Base-by-base conservation (phyloP, 2,797 vertebrate species). In the Stomatorhinus walkeri region DNA sequence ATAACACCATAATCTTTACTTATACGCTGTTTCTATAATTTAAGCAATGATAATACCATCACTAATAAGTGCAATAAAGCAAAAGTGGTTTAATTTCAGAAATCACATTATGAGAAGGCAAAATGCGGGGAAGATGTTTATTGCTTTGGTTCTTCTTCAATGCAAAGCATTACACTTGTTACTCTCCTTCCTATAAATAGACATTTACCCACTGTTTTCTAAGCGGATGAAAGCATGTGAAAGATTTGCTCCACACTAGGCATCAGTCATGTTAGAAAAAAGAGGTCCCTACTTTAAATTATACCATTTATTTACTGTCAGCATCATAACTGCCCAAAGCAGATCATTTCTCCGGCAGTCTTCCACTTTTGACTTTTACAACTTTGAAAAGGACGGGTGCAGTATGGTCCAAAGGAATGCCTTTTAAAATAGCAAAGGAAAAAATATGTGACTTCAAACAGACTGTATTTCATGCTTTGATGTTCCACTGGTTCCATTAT, bases 391-490 rank as follows among this genome's bases (percentile, higher is more conserved):
- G 88, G 51, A 91, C 87, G 81, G 90, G 19, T 59, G 87, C 87
- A 84, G 22, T 14, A 88, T 89, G 91, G 90, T 85, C 85, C 86
- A 87, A 87, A 89, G 83, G 28, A 90, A 88, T 32, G 64, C n/a
- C 89, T 90, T 56, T 89, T 92, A 88, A 89, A 91, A 91, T 88
- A 90, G 88, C 87, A 90, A 88, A 90, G 46, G 22, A n/a, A 72
- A 68, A 36, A 52, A 76, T 61, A 32, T 3, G 85, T 61, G 87
- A 92, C 91, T 93, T 94, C 92, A 93, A 93, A 94, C 89, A 91
- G 90, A 91, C 90, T 91, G 87, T 46, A 46, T 89, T 90, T 90
- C 89, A 72, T 48, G 83, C 92, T 94, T 94, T 95, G 93, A 95
- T 92, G 92, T 95, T 89, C 89, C 88, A 90, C 92, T 93, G 91